Percentiles rank a stretch among this genome's conserved stretches.
phyloP scores from a whole-genome alignment of 2,888 invertebrate species.

The Laspeyria flexula region DNA sequence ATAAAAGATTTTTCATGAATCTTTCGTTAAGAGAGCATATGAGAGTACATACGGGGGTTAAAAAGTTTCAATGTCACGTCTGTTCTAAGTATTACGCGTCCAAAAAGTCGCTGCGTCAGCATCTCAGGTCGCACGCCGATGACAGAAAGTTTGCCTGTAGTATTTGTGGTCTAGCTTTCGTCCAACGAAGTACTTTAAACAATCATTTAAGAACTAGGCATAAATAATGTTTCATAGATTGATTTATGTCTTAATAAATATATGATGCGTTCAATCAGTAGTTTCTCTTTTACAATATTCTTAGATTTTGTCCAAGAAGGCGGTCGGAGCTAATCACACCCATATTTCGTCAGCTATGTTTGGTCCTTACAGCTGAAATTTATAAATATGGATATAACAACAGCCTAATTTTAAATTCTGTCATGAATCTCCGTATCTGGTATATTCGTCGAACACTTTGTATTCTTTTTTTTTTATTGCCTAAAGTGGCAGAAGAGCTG shows the following conservation, averaged over 20 bases:
- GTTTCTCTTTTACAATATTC: neutral
- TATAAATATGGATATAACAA: no score
- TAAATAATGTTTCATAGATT: conserved; percentile 11
- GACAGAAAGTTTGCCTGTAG: conserved; percentile 38
- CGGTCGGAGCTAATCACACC: no score
- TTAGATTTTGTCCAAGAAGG: no score
- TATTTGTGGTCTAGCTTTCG: conserved; percentile 41
- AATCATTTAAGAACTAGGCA: conserved; percentile 64
- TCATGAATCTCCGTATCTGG: no score
- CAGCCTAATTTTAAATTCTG: no score
- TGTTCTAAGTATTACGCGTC: conserved; percentile 61
- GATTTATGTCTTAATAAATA: neutral
- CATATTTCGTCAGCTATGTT: no score
- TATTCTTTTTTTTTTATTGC: no score
- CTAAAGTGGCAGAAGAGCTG: no score
- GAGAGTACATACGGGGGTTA: conserved; percentile 61
- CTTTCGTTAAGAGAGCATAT: conserved; percentile 58
- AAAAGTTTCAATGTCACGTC: conserved; percentile 60
- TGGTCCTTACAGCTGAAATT: no score
- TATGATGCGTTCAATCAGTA: neutral
- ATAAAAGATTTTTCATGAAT: conserved; percentile 61
- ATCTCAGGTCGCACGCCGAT: conserved; percentile 55
- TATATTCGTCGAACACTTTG: no score
- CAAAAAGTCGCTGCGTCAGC: conserved; percentile 63
- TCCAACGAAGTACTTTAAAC: conserved; percentile 60